phyloP scores from a whole-genome alignment of 1,140 invertebrate species.

The Platyscapa corneri region DNA sequence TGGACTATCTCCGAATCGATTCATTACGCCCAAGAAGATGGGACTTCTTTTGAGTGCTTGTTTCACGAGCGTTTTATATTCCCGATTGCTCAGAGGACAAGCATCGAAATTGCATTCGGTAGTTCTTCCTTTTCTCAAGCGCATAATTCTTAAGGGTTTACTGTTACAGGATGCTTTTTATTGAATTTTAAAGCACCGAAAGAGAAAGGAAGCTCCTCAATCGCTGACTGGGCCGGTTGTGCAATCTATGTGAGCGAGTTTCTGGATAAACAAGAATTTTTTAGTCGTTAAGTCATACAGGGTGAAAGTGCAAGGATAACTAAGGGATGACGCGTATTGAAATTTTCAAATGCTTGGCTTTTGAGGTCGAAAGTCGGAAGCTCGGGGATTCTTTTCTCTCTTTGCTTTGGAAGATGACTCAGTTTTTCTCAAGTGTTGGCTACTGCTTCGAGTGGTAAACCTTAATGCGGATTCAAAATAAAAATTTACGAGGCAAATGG shows the following conservation, averaged over 20 bases:
- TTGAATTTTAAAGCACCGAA: constrained; percentile 40
- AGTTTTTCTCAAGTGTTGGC: background rate
- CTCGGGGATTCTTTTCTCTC: background rate
- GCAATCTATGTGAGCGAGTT: background rate
- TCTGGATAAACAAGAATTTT: background rate
- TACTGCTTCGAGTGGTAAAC: background rate
- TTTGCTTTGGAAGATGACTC: background rate
- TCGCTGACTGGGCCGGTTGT: background rate
- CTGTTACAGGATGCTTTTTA: constrained; percentile 8
- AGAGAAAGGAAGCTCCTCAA: background rate
- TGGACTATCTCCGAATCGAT: constrained; percentile 5
- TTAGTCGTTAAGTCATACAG: background rate
- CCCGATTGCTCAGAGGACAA: background rate
- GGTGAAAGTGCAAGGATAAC: background rate
- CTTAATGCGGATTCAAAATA: background rate
- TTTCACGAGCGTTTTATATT: constrained; percentile 2
- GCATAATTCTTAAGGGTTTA: background rate
- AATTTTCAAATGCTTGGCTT: background rate
- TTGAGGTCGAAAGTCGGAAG: background rate
- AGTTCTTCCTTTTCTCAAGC: background rate
- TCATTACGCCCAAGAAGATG: background rate
- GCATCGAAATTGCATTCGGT: background rate
- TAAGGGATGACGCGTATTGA: background rate
- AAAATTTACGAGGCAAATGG: background rate
- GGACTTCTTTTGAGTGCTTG: background rate